Base-by-base conservation (phyloP, 2,888 invertebrate genomes). In the Catocala nupta region DNA sequence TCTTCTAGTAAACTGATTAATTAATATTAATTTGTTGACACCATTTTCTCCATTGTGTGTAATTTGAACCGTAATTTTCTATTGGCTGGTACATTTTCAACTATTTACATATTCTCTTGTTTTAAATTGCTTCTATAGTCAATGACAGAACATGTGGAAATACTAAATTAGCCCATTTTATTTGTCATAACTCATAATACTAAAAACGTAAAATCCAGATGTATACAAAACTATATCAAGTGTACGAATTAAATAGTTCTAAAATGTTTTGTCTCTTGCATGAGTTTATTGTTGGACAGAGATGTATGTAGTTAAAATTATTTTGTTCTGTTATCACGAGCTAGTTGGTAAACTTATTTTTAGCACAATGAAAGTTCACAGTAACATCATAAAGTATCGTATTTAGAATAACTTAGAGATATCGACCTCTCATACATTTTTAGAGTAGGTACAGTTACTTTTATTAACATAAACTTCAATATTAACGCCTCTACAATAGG, bases 391-490 rank as follows among this genome's bases (percentile, higher is more conserved):
- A 63, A 73, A 72, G 47, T 67, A 65, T 65, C 47, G 39, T 39
- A 59, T 54, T 66, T 39, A 45, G 65, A 62, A 76, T 73, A 70
- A 1, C 70, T 75, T 67, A 67, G 12, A 12, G n/a, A 25, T n/a
- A 9, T 49, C 36, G 50, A 48, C 59, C 33, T 34, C 16, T 47
- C 33, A 10, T 25, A 62, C 59, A 67, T 43, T 13, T 49, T 59
- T 53, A 55, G 48, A 49, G 25, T n/a, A n/a, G n/a, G n/a, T 59
- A 71, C 77, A n/a, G 75, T 68, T 76, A 76, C 51, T 45, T 9
- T 36, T 13, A 75, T 73, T 73, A 63, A 52, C 77, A 71, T 75
- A 73, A 76, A 69, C 8, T 55, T 55, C 44, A 75, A 73, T 71
- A 43, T 59, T 55, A 16, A 59, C 49, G 33, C 42, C 36, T 54